phyloP scores from a whole-genome alignment of 2,113 vertebrate genomes.

The Perca fluviatilis region DNA sequence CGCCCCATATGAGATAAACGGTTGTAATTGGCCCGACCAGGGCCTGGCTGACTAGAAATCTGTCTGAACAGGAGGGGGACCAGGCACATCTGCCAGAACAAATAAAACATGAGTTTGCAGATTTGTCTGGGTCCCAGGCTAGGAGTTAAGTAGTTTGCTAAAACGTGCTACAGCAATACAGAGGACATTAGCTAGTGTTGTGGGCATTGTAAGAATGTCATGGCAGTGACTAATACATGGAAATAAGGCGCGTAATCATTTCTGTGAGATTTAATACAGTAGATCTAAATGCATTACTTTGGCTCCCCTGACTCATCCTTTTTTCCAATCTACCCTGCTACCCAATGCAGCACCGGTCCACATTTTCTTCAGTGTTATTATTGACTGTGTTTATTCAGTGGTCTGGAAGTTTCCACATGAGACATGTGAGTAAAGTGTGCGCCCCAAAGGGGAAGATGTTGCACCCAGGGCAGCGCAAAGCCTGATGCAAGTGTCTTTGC shows the following conservation, averaged over 20 bases:
- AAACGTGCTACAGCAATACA: not conserved
- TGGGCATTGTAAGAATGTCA: not conserved
- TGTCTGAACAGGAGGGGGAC: too few species aligned
- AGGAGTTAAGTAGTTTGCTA: not conserved
- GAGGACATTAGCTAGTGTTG: not conserved
- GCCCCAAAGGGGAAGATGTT: conserved; percentile 3
- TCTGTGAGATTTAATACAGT: conserved; percentile 28
- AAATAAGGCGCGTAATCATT: conserved; percentile 26
- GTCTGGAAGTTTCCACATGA: conserved; percentile 29
- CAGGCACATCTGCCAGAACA: too few species aligned
- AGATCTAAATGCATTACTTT: conserved; percentile 44
- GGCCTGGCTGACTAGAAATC: too few species aligned
- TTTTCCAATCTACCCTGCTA: not conserved
- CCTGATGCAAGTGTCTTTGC: too few species aligned
- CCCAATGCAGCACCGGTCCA: conserved; percentile 11
- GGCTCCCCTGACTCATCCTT: conserved; percentile 1
- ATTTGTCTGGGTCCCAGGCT: too few species aligned
- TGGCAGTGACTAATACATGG: conserved; percentile 27
- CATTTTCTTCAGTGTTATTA: conserved; percentile 22
- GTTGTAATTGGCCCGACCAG: too few species aligned
- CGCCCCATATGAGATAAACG: too few species aligned
- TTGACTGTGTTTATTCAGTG: conserved; percentile 28
- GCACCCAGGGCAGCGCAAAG: too few species aligned
- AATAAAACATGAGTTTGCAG: too few species aligned
- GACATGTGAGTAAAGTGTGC: not conserved